Conservation (phyloP, 2,797 vertebrate genomes). For the Megalops cyprinoides region DNA sequence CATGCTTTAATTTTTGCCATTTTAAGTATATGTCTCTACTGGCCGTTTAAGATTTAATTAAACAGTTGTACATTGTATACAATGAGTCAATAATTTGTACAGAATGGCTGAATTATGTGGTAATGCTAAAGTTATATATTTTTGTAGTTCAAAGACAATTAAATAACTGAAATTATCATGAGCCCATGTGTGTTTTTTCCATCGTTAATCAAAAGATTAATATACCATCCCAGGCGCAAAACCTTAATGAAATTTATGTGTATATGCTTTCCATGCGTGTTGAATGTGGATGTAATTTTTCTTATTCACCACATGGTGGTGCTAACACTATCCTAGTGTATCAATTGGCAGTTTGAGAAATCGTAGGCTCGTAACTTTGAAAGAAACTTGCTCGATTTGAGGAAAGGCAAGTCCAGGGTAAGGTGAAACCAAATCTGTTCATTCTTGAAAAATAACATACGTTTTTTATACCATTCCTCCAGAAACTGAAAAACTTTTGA, state of each 20-base stretch:
- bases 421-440: background rate
- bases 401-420: background rate
- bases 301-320: conserved; percentile 48
- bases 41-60: conserved; percentile 5
- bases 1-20: background rate
- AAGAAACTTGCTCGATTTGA: background rate
- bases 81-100: background rate
- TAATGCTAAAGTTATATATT: conserved; percentile 16
- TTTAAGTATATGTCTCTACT: background rate
- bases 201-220: background rate
- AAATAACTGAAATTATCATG: conserved; percentile 9
- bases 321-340: conserved; percentile 34
- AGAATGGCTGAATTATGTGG: background rate
- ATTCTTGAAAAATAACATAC: background rate
- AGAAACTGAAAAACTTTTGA: background rate
- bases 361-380: background rate
- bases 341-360: background rate
- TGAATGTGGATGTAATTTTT: conserved; percentile 21
- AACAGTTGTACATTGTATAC: background rate
- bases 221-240: background rate
- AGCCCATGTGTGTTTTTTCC: background rate
- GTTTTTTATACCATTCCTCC: background rate
- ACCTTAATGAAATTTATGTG: background rate
- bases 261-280: no score
- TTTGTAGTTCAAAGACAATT: conserved; percentile 7